Base-by-base conservation (phyloP, 2,797 vertebrate genomes). In the Gymnoscopelus braueri region DNA sequence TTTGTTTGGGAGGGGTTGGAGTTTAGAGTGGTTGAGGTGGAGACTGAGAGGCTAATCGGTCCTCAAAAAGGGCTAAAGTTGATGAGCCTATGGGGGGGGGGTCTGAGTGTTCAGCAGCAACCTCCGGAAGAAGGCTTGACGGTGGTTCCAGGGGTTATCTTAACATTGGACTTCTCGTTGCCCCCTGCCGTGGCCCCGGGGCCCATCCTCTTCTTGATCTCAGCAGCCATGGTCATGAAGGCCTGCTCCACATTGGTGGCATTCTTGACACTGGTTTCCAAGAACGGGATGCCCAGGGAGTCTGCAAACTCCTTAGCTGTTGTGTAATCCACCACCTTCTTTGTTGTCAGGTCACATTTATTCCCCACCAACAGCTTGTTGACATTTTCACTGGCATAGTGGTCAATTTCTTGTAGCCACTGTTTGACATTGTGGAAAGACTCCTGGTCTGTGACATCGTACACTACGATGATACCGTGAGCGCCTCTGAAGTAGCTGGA, bases 281-380 rank as follows among this genome's bases (percentile, higher is more conserved):
- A 96, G 93, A 98, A 99, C 0, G 97, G 97, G 88, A 99, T 98
- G 82, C 94, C 96, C 90, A 99, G 94, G 84, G 97, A 98, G 92
- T 98, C 97, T 76, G 97, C 97, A 93, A 99, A 99, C 93, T 98
- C 97, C 97, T 99, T 99, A 78, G 97, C 97, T 87, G 97, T 98
- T 95, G 97, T 98, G 93, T 99, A 99, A 87, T 99, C 97, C 94
- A 99, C 97, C 91, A 99, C 97, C 93, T 99, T 99, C 95, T 98
- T 99, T 86, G 98, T 98, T 75, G 97, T 98, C 90, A 99, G 92
- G 89, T 99, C 98, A 88, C 97, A 98, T 85, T 99, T 99, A 95
- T 99, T 99, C 78, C 98, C 98, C 84, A 99, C 97, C 96, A 98
- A 95, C 84, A 98, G 94, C 93, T 99, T 99, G 95, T 99, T 99